These are phyloP conservation scores for Trachelus stipa DNA, from an alignment of 2,888 invertebrate species.

Conservation along the genomic window DNA sequence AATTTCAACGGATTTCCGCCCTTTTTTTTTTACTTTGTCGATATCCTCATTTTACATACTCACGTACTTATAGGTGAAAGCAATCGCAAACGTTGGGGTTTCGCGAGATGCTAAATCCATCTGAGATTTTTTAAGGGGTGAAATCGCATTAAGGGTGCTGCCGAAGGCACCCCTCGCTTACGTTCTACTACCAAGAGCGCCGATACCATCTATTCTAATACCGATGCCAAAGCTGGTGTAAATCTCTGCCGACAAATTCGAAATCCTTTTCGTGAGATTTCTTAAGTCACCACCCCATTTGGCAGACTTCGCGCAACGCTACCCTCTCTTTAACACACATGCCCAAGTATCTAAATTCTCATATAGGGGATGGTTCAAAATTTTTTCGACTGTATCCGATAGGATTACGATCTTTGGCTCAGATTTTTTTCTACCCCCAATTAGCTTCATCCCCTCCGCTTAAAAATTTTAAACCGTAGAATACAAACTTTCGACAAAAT, in stretches of 20 bases:
- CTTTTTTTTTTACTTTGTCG: neutral
- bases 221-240: slow-evolving; percentile 38
- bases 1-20: neutral
- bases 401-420: neutral
- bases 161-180: slow-evolving; percentile 20
- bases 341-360: neutral
- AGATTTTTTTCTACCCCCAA: neutral
- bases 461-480: neutral
- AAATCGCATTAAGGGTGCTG: slow-evolving; percentile 43
- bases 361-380: neutral
- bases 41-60: neutral
- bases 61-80: neutral
- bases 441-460: neutral
- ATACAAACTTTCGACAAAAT: too few species aligned
- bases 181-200: slow-evolving; percentile 23
- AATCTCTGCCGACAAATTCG: slow-evolving; percentile 50
- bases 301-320: neutral
- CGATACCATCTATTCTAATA: slow-evolving; percentile 46
- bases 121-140: slow-evolving; percentile 36
- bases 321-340: neutral
- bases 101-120: slow-evolving; percentile 33
- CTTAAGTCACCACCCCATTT: slow-evolving; percentile 22
- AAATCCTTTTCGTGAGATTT: slow-evolving; percentile 48
- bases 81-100: neutral
- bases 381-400: neutral